Percentiles rank a stretch among this genome's conserved stretches.
phyloP scores from a whole-genome alignment of 2,113 vertebrate genomes.

The Erythrocercus mccallii region DNA sequence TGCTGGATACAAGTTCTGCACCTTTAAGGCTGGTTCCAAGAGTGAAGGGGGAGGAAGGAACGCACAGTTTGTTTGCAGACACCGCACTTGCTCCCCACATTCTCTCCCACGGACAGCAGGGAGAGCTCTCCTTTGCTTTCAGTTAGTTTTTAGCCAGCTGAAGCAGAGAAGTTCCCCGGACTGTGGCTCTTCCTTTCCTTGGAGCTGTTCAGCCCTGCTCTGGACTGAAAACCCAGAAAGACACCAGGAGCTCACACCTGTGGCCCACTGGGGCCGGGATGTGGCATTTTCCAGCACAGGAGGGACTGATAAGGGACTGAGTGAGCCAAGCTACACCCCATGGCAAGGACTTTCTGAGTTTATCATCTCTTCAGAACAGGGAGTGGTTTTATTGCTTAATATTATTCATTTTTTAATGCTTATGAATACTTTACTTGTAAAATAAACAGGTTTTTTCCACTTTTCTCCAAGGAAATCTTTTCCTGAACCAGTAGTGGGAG shows the following conservation, averaged over 20 bases:
- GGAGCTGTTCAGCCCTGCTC: neutral
- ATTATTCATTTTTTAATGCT: neutral
- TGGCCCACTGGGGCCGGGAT: neutral
- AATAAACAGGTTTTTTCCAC: neutral
- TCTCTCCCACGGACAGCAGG: neutral
- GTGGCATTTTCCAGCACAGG: neutral
- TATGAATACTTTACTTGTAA: neutral
- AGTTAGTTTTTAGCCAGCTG: neutral
- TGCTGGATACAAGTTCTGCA: neutral
- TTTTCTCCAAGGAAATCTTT: neutral
- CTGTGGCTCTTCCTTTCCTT: neutral
- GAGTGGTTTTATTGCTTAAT: too few relatives aligned
- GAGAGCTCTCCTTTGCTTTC: neutral
- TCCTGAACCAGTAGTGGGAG: neutral
- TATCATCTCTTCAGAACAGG: neutral
- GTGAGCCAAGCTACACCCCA: neutral
- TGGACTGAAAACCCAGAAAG: neutral
- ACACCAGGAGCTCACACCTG: neutral
- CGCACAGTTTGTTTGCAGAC: neutral
- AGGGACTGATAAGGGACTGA: neutral
- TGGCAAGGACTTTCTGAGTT: neutral
- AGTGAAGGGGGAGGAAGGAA: neutral
- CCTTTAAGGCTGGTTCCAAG: neutral
- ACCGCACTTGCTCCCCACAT: neutral
- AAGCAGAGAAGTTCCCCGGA: neutral